Evolutionary conservation across 2,113 vertebrate genomes (phyloP).

Genomic region (Blennius ocellaris): DNA sequence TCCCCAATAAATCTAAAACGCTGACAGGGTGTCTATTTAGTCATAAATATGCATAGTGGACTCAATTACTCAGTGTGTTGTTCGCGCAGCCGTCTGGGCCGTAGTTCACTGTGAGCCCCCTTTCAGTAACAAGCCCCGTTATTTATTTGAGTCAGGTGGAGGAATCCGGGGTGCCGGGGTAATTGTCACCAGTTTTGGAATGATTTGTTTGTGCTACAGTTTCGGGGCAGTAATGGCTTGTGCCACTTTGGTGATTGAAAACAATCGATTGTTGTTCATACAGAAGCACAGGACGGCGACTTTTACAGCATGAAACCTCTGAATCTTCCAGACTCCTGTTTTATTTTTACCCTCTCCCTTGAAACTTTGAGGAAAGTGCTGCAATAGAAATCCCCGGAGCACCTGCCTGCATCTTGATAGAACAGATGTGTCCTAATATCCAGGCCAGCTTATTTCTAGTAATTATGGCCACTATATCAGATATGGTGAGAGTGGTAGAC

Average conservation of each 20-base stretch:
- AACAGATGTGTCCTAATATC: conserved; percentile 66
- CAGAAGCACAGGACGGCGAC: background rate
- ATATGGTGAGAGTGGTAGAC: conserved; percentile 23
- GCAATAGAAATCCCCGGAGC: conserved; percentile 35
- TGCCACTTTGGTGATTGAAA: conserved; percentile 44
- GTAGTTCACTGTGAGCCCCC: conserved; percentile 38
- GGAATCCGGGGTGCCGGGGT: conserved; percentile 17
- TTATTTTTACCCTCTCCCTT: background rate
- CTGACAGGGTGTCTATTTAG: conserved; percentile 62
- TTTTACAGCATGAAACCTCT: conserved; percentile 1
- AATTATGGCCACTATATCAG: conserved; percentile 42
- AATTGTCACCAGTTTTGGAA: conserved; percentile 30
- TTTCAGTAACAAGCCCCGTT: conserved; percentile 47
- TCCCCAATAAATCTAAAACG: conserved; percentile 63
- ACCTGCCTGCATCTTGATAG: conserved; percentile 24
- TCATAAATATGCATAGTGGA: conserved; percentile 76
- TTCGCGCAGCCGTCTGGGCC: conserved; percentile 23
- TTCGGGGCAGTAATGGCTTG: conserved; percentile 15
- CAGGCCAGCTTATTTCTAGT: conserved; percentile 22
- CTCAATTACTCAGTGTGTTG: conserved; percentile 71
- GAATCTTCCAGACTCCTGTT: background rate
- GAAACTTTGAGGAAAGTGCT: conserved; percentile 13
- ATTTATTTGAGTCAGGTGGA: conserved; percentile 66
- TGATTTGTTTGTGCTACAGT: conserved; percentile 37
- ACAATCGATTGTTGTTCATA: conserved; percentile 21